A percentile compares a stretch with the other conserved stretches of the same genome.
These are phyloP conservation scores for Ametastegia equiseti DNA, from an alignment of 2,888 invertebrate species.

Conservation along the genomic window DNA sequence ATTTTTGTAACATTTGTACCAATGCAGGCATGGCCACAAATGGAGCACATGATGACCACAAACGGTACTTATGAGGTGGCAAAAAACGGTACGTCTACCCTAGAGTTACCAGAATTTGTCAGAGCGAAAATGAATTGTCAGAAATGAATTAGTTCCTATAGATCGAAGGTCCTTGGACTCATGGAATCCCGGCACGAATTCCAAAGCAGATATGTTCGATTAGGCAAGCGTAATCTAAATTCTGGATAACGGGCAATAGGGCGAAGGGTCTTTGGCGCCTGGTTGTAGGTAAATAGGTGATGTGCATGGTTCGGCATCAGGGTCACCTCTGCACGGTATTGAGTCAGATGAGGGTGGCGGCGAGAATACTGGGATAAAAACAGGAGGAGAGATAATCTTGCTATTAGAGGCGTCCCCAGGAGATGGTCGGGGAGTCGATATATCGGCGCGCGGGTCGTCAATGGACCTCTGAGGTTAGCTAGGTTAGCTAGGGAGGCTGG, in stretches of 20 bases:
- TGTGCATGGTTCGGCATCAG: constrained; percentile 31
- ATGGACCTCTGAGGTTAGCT: constrained; percentile 65
- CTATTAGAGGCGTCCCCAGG: constrained; percentile 74
- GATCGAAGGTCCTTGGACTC: background rate
- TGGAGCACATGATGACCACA: too few species aligned
- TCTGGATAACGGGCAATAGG: constrained; percentile 11
- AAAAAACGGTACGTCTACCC: too few species aligned
- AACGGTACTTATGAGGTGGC: too few species aligned
- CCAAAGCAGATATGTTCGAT: constrained; percentile 15
- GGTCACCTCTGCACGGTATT: constrained; percentile 34
- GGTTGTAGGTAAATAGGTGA: background rate
- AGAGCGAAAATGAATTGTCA: constrained; percentile 29
- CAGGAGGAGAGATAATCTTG: constrained; percentile 71
- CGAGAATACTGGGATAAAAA: constrained; percentile 47
- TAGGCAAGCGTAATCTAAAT: constrained; percentile 24
- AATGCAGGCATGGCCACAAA: too few species aligned
- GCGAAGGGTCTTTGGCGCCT: constrained; percentile 15
- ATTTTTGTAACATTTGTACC: too few species aligned
- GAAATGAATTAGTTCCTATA: constrained; percentile 33
- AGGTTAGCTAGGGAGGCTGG: constrained; percentile 64
- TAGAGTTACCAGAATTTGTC: constrained; percentile 29
- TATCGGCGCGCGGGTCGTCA: constrained; percentile 67
- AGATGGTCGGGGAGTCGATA: constrained; percentile 69
- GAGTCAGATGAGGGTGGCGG: constrained; percentile 18
- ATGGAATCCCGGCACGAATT: constrained; percentile 22